phyloP scores from a whole-genome alignment of 2,888 invertebrate genomes.

The Thymelicus sylvestris region DNA sequence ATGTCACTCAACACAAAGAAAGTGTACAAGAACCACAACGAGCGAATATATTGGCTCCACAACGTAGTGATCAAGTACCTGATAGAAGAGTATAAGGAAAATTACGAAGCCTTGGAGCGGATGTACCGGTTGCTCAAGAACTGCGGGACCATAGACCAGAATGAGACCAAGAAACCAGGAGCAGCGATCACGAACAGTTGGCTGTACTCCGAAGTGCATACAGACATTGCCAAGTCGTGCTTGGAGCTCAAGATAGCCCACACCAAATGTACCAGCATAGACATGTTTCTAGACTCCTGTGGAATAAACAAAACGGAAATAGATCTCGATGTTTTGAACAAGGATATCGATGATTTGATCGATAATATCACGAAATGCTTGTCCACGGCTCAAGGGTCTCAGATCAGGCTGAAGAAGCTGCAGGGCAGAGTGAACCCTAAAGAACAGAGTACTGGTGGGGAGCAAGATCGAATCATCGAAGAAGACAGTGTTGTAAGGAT shows the following conservation, averaged over 20 bases:
- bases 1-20: constrained; percentile 55
- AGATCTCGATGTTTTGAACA: constrained; percentile 63
- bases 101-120: constrained; percentile 63
- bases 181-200: constrained; percentile 63
- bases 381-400: constrained; percentile 65
- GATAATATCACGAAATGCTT: constrained; percentile 68
- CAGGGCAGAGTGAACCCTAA: constrained; percentile 53
- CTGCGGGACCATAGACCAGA: constrained; percentile 59
- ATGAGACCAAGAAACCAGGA: constrained; percentile 58
- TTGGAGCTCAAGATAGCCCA: constrained; percentile 70
- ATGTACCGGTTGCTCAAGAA: constrained; percentile 76
- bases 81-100: constrained; percentile 59
- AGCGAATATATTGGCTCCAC: constrained; percentile 75
- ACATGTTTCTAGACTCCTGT: constrained; percentile 75
- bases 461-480: constrained; percentile 42
- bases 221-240: constrained; percentile 64
- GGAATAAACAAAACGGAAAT: constrained; percentile 69
- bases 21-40: constrained; percentile 73
- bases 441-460: constrained; percentile 42
- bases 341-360: constrained; percentile 71
- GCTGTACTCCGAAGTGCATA: constrained; percentile 76
- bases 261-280: constrained; percentile 69
- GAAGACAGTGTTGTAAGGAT: constrained; percentile 59
- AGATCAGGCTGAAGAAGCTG: constrained; percentile 70
- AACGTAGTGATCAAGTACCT: constrained; percentile 59